phyloP scores from a whole-genome alignment of 2,797 vertebrate species.

The Pempheris klunzingeri region DNA sequence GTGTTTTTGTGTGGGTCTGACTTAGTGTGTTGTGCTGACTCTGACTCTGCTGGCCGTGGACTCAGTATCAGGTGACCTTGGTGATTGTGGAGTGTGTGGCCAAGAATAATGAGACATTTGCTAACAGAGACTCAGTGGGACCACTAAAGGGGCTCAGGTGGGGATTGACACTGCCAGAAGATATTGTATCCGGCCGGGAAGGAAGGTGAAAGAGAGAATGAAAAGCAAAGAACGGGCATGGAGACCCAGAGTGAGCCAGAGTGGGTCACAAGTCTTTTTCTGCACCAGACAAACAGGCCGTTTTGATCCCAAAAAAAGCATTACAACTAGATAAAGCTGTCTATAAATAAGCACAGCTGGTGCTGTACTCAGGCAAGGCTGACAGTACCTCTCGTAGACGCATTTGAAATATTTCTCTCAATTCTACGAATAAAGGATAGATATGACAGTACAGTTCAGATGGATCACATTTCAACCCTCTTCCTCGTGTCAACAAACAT shows the following conservation, averaged over 20 bases:
- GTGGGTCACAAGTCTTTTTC: slow-evolving; percentile 50
- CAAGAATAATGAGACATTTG: slow-evolving; percentile 75
- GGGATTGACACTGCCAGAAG: slow-evolving; percentile 32
- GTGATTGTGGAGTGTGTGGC: slow-evolving; percentile 65
- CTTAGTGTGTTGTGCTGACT: slow-evolving; percentile 51
- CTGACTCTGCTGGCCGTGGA: slow-evolving; percentile 41
- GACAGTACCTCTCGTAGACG: slow-evolving; percentile 50
- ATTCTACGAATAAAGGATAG: slow-evolving; percentile 53
- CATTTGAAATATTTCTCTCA: slow-evolving; percentile 54
- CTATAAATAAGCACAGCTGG: slow-evolving; percentile 77
- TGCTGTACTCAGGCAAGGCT: slow-evolving; percentile 47
- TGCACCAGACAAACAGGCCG: slow-evolving; percentile 45
- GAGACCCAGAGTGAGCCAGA: slow-evolving; percentile 24
- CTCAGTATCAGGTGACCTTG: slow-evolving; percentile 72
- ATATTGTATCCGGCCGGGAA: slow-evolving; percentile 35
- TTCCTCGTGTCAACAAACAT: slow-evolving; percentile 37
- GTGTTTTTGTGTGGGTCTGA: slow-evolving; percentile 9
- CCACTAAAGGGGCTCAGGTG: slow-evolving; percentile 43
- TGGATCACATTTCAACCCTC: slow-evolving; percentile 24
- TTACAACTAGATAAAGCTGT: slow-evolving; percentile 58
- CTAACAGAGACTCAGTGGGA: slow-evolving; percentile 57
- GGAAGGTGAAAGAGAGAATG: slow-evolving; percentile 29
- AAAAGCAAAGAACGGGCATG: slow-evolving; percentile 8
- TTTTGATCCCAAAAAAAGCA: slow-evolving; percentile 73
- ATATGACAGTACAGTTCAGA: slow-evolving; percentile 35